Conservation (phyloP, 2,888 invertebrate species). For the Spodoptera picta region DNA sequence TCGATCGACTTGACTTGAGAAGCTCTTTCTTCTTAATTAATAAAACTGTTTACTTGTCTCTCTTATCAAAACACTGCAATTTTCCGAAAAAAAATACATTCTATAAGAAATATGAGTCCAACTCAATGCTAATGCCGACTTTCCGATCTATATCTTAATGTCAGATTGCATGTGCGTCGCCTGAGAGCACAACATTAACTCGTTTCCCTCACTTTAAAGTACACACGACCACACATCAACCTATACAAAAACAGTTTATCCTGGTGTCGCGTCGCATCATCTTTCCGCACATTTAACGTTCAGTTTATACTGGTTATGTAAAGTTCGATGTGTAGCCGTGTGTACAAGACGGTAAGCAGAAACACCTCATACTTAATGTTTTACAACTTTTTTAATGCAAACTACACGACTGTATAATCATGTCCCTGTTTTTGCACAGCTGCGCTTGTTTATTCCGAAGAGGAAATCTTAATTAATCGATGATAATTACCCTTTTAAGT, state of each 20-base stretch:
- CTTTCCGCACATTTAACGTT: no score
- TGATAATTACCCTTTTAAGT: constrained; percentile 7
- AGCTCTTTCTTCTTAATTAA: no score
- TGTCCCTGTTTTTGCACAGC: constrained; percentile 10
- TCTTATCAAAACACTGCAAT: no score
- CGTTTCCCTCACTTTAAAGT: constrained; percentile 31
- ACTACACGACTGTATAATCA: constrained; percentile 8
- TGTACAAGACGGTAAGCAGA: not conserved
- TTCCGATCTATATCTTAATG: constrained; percentile 35
- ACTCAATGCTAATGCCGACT: constrained; percentile 11
- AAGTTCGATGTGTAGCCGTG: no score
- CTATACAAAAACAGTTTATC: no score
- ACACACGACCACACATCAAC: no score
- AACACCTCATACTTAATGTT: constrained; percentile 24
- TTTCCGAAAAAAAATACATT: not conserved
- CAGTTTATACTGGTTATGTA: no score
- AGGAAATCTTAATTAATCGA: constrained; percentile 23
- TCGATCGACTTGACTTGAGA: no score
- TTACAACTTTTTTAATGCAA: constrained; percentile 15
- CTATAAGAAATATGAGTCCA: not conserved
- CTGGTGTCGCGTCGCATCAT: no score
- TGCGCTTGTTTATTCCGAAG: constrained; percentile 15
- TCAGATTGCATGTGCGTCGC: constrained; percentile 36
- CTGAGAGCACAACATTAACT: constrained; percentile 28
- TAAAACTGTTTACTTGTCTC: no score